Percentiles rank a stretch among this genome's conserved stretches.
Evolutionary conservation across 2,797 vertebrate genomes (phyloP).

Genomic region (Pseudochirops cupreus): DNA sequence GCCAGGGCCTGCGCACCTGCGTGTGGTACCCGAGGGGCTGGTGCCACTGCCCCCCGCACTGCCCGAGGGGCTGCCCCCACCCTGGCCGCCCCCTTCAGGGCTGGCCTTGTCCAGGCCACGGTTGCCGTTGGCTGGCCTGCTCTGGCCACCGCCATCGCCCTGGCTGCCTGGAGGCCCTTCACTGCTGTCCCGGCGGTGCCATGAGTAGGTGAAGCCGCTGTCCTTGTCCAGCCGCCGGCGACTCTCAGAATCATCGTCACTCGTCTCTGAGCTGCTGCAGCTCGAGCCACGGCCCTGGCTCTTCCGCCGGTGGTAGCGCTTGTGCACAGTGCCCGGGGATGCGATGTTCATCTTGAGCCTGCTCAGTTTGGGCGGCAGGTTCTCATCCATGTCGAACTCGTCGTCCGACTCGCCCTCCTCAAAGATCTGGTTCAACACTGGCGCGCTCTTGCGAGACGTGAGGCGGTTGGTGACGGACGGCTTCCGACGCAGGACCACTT

Average conservation of each 20-base stretch:
- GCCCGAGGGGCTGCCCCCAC: slow-evolving; percentile 91
- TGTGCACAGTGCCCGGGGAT: slow-evolving; percentile 93
- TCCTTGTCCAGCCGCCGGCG: slow-evolving; percentile 95
- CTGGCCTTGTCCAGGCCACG: slow-evolving; percentile 91
- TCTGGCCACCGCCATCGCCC: slow-evolving; percentile 92
- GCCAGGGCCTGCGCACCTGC: slow-evolving; percentile 86
- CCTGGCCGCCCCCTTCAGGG: slow-evolving; percentile 88
- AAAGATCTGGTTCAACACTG: slow-evolving; percentile 98
- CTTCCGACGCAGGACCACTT: slow-evolving; percentile 94
- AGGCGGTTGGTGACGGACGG: slow-evolving; percentile 97
- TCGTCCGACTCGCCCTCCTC: slow-evolving; percentile 98
- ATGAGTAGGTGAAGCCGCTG: slow-evolving; percentile 91
- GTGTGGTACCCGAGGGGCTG: slow-evolving; percentile 85
- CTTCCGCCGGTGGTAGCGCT: slow-evolving; percentile 95
- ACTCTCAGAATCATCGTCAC: slow-evolving; percentile 97
- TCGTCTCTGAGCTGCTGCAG: slow-evolving; percentile 98
- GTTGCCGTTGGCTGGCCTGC: slow-evolving; percentile 90
- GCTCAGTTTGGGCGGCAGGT: slow-evolving; percentile 96
- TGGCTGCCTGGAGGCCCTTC: slow-evolving; percentile 96
- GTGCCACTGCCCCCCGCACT: slow-evolving; percentile 85
- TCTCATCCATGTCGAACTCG: slow-evolving; percentile 96
- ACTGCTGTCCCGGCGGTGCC: slow-evolving; percentile 96
- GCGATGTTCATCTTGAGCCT: slow-evolving; percentile 96
- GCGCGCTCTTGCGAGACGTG: slow-evolving; percentile 96
- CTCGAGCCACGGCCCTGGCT: slow-evolving; percentile 97